Conservation (phyloP, 2,888 invertebrate species). For the Pegoplata infirma region DNA sequence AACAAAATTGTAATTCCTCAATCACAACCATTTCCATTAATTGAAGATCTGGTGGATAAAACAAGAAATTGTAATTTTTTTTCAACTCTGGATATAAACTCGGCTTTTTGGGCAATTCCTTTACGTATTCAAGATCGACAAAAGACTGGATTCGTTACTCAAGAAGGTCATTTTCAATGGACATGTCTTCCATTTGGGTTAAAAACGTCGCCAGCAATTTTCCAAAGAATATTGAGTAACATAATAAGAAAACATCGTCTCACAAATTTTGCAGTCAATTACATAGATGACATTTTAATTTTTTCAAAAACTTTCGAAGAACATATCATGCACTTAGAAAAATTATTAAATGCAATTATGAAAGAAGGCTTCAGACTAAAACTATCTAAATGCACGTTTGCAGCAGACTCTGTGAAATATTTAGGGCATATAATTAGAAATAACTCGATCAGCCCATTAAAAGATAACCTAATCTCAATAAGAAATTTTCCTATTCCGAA, state of each 20-base stretch:
- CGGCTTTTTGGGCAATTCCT: conserved; percentile 59
- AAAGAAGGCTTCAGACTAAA: conserved; percentile 60
- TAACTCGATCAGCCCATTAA: conserved; percentile 49
- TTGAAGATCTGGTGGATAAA: conserved; percentile 52
- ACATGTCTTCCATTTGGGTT: too few species aligned
- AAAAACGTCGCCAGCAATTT: too few species aligned
- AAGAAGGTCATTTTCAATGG: conserved; percentile 61
- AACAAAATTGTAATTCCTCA: too few species aligned
- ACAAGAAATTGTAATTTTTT: conserved; percentile 57
- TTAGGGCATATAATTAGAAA: conserved; percentile 55
- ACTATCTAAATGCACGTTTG: conserved; percentile 55
- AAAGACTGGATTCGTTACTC: conserved; percentile 62
- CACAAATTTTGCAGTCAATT: conserved; percentile 58
- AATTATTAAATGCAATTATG: conserved; percentile 56
- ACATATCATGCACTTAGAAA: conserved; percentile 44
- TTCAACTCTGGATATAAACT: conserved; percentile 63
- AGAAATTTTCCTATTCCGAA: too few species aligned
- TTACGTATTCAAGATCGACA: conserved; percentile 53
- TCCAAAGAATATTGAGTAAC: too few species aligned
- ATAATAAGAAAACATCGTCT: too few species aligned
- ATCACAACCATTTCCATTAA: conserved; percentile 1
- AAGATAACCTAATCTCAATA: conserved; percentile 47
- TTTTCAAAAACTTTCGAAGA: conserved; percentile 54
- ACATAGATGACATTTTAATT: conserved; percentile 55
- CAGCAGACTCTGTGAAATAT: conserved; percentile 53